These are phyloP conservation scores for Macrotis lagotis DNA, from an alignment of 2,113 vertebrate species.

Conservation along the genomic window DNA sequence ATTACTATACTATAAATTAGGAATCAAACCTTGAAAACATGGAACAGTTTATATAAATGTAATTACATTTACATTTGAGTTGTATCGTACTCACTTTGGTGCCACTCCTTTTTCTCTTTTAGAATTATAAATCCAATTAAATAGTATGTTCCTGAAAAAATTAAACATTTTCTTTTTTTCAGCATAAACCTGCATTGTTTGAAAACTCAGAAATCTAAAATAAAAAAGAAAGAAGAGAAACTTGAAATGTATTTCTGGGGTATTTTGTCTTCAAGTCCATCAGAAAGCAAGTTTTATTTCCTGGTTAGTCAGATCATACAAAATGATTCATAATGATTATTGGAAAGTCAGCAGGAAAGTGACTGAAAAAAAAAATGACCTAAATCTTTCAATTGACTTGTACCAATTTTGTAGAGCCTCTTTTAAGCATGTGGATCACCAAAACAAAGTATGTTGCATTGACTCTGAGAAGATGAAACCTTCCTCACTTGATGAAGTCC, in stretches of 20 bases:
- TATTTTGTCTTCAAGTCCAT: background rate
- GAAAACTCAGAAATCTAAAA: conserved; percentile 64
- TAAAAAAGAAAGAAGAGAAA: background rate
- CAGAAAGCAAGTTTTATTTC: background rate
- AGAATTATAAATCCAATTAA: conserved; percentile 71
- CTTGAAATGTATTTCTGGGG: background rate
- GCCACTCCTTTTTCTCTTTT: conserved; percentile 63
- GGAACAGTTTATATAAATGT: background rate
- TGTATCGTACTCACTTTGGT: conserved; percentile 58
- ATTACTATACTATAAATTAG: background rate
- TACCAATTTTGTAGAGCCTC: background rate
- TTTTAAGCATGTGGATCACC: background rate
- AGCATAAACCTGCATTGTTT: conserved; percentile 67
- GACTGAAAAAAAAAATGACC: background rate
- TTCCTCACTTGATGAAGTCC: background rate
- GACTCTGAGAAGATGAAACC: background rate
- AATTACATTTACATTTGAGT: conserved; percentile 53
- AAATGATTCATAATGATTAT: background rate
- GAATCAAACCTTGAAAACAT: background rate
- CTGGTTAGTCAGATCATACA: background rate
- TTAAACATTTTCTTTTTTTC: conserved; percentile 54
- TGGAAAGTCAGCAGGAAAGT: background rate
- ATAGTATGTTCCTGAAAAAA: conserved; percentile 66
- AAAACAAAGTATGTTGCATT: background rate
- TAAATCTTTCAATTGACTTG: background rate